phyloP scores from a whole-genome alignment of 1,140 invertebrate genomes.

The Platyscapa corneri region DNA sequence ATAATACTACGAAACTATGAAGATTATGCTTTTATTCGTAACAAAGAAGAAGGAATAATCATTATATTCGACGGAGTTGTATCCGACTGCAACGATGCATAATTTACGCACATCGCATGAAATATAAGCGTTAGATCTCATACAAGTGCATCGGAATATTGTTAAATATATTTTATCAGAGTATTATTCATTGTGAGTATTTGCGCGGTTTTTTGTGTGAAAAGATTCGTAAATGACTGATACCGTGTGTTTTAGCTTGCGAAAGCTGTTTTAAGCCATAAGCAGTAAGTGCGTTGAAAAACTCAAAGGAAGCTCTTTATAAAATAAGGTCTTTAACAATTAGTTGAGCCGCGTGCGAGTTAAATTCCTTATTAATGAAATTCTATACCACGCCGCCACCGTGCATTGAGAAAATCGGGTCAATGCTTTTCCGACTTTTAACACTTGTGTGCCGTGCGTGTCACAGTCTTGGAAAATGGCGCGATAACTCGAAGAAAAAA shows the following conservation, averaged over 20 bases:
- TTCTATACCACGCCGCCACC: neutral
- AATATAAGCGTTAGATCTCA: no score
- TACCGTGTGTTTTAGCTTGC: no score
- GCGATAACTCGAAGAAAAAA: slow-evolving; percentile 8
- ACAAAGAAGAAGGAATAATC: neutral
- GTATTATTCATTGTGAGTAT: no score
- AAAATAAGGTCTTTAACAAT: neutral
- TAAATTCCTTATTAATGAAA: slow-evolving; percentile 41
- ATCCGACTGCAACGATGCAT: neutral
- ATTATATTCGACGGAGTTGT: neutral
- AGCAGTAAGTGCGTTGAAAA: neutral
- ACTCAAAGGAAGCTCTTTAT: neutral
- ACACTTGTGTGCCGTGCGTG: slow-evolving; percentile 11
- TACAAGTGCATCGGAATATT: no score
- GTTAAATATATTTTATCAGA: no score
- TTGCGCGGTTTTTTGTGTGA: no score
- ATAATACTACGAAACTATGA: no score
- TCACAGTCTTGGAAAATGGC: neutral
- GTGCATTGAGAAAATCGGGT: slow-evolving; percentile 19
- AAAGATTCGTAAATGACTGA: no score
- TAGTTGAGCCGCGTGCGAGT: neutral
- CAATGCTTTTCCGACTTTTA: slow-evolving; percentile 45
- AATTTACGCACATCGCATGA: neutral
- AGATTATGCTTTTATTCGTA: no score
- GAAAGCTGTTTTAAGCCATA: no score